Conservation (phyloP, 1,140 invertebrate genomes). For the Whitmania pigra region DNA sequence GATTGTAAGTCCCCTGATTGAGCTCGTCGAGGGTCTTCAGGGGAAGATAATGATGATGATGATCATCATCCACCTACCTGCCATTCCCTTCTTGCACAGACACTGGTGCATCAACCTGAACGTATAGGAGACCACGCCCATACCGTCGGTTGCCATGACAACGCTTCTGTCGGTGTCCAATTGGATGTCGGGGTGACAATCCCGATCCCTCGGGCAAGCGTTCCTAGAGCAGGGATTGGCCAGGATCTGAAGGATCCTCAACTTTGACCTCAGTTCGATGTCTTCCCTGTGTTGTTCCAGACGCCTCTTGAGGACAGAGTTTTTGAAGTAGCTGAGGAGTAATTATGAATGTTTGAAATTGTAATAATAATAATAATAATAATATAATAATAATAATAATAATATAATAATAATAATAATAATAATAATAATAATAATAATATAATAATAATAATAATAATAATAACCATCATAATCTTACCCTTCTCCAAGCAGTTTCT, state of each 20-base stretch:
- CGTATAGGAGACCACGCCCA: constrained; percentile 68
- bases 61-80: constrained; percentile 47
- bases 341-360: no score
- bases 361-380: no score
- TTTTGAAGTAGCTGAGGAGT: no score
- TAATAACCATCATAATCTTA: no score
- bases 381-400: no score
- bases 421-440: no score
- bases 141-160: constrained; percentile 54
- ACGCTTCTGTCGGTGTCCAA: constrained; percentile 51
- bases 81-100: constrained; percentile 65
- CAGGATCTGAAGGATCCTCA: constrained; percentile 55
- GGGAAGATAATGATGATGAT: no score
- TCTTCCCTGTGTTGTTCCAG: constrained; percentile 34
- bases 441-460: no score
- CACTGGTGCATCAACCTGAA: constrained; percentile 67
- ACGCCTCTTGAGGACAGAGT: no score
- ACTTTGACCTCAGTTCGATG: constrained; percentile 60
- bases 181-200: constrained; percentile 63
- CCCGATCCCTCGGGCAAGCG: constrained; percentile 60
- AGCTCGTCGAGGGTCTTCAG: constrained; percentile 56
- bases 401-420: no score
- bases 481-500: no score
- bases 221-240: constrained; percentile 60
- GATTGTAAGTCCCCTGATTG: constrained; percentile 71